Percentiles rank a stretch among this genome's conserved stretches.
Evolutionary conservation across 2,888 invertebrate species (phyloP).

Genomic region (Helleia helle): DNA sequence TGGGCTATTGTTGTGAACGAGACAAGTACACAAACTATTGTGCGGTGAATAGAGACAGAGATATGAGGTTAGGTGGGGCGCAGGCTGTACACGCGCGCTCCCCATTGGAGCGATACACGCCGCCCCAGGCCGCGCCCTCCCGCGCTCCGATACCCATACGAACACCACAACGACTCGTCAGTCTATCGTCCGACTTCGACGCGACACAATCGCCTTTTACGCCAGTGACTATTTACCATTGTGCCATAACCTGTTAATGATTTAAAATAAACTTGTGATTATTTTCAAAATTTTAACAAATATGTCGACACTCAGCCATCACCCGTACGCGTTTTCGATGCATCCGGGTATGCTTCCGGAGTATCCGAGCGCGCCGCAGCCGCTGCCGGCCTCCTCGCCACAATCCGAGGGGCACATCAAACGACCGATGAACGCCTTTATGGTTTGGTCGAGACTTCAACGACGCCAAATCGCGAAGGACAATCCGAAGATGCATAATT

Average conservation of each 20-base stretch:
- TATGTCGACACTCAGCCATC: slow-evolving; percentile 69
- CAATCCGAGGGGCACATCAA: slow-evolving; percentile 88
- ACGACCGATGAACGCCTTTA: slow-evolving; percentile 98
- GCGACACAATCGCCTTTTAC: slow-evolving; percentile 54
- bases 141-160: slow-evolving; percentile 45
- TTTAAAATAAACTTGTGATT: slow-evolving; percentile 36
- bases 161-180: slow-evolving; percentile 41
- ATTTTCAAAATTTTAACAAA: slow-evolving; percentile 27
- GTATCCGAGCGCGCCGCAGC: slow-evolving; percentile 55
- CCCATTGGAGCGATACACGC: slow-evolving; percentile 42
- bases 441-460: slow-evolving; percentile 96
- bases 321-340: slow-evolving; percentile 70
- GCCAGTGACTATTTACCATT: slow-evolving; percentile 52
- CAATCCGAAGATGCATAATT: slow-evolving; percentile 94
- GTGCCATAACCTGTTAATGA: slow-evolving; percentile 61
- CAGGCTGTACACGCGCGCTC: slow-evolving; percentile 41
- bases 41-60: slow-evolving; percentile 33
- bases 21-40: slow-evolving; percentile 30
- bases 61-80: slow-evolving; percentile 44
- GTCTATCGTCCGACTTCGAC: slow-evolving; percentile 63
- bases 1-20: slow-evolving; percentile 41
- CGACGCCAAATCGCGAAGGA: slow-evolving; percentile 94
- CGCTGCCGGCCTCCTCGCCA: slow-evolving; percentile 60
- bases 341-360: slow-evolving; percentile 66
- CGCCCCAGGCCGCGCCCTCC: slow-evolving; percentile 53